Percentiles rank a stretch among this genome's conserved stretches.
These are phyloP conservation scores for Trichopria drosophilae DNA, from an alignment of 2,888 invertebrate species.

Conservation along the genomic window DNA sequence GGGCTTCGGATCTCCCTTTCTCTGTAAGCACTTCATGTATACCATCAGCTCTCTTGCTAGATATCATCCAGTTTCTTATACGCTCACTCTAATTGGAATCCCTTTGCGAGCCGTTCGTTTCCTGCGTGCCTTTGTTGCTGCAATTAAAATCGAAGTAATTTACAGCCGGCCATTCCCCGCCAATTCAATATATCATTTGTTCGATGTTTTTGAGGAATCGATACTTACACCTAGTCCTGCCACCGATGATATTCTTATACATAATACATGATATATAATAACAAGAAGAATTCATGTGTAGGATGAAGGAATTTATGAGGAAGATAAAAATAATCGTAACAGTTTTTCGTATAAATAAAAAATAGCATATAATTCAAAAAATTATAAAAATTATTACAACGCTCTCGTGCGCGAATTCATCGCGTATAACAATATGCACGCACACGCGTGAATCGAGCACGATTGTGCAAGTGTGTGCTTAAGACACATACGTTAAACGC, in stretches of 20 bases:
- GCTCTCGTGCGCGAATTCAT: slow-evolving; percentile 41
- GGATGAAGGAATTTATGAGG: slow-evolving; percentile 16
- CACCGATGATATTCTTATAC: too few relatives aligned
- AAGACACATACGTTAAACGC: slow-evolving; percentile 55
- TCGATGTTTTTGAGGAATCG: too few relatives aligned
- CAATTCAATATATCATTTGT: too few relatives aligned
- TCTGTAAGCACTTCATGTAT: too few relatives aligned
- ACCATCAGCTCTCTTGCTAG: slow-evolving; percentile 14
- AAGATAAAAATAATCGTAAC: slow-evolving; percentile 10
- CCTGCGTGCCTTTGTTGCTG: too few relatives aligned
- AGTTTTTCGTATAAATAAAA: slow-evolving; percentile 52
- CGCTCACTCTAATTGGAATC: slow-evolving; percentile 31
- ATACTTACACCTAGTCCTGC: too few relatives aligned
- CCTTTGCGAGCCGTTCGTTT: slow-evolving; percentile 36
- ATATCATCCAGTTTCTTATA: slow-evolving; percentile 30
- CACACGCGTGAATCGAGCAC: slow-evolving; percentile 29
- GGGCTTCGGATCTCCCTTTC: too few relatives aligned
- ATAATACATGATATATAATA: background rate
- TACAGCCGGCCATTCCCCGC: too few relatives aligned
- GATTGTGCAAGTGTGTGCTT: slow-evolving; percentile 45
- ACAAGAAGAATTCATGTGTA: background rate
- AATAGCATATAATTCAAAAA: slow-evolving; percentile 54
- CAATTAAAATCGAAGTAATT: too few relatives aligned
- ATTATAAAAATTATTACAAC: slow-evolving; percentile 49
- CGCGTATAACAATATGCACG: slow-evolving; percentile 27